Percentiles rank a stretch among this genome's conserved stretches.
These are phyloP conservation scores for Eublepharis macularius DNA, from an alignment of 2,113 vertebrate species.

Conservation along the genomic window DNA sequence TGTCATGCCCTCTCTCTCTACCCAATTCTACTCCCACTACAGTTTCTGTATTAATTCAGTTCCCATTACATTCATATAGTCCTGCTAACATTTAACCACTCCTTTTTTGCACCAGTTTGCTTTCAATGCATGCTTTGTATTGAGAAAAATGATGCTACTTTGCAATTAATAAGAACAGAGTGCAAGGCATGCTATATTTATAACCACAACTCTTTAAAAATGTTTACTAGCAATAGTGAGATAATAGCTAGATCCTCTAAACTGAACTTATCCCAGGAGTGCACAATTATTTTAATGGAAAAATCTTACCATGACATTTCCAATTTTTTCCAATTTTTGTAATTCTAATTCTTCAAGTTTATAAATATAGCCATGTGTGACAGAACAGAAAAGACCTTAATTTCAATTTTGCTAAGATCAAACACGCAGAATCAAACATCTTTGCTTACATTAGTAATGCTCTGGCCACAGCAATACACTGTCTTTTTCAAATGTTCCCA, in stretches of 20 bases:
- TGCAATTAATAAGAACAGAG: not conserved
- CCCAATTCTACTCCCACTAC: conserved; percentile 9
- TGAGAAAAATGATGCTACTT: conserved; percentile 12
- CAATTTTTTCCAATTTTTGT: not conserved
- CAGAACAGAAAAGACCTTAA: not conserved
- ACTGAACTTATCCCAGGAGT: not conserved
- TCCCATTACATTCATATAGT: conserved; percentile 7
- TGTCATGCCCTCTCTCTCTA: not conserved
- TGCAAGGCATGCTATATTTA: not conserved
- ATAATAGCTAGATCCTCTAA: not conserved
- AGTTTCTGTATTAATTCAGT: conserved; percentile 32
- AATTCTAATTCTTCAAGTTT: not conserved
- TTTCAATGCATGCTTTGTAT: not conserved
- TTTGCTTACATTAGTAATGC: not conserved
- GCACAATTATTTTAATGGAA: not conserved
- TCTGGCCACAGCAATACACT: not conserved
- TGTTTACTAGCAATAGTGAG: not conserved
- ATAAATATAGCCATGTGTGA: not conserved
- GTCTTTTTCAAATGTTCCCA: not conserved
- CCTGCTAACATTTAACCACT: not conserved
- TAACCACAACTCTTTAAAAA: not conserved
- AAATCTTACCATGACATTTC: not conserved
- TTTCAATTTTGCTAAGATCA: not conserved
- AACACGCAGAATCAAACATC: not conserved
- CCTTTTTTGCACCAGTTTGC: conserved; percentile 12